phyloP scores from a whole-genome alignment of 2,888 invertebrate species.

The Vesta saturnalis region DNA sequence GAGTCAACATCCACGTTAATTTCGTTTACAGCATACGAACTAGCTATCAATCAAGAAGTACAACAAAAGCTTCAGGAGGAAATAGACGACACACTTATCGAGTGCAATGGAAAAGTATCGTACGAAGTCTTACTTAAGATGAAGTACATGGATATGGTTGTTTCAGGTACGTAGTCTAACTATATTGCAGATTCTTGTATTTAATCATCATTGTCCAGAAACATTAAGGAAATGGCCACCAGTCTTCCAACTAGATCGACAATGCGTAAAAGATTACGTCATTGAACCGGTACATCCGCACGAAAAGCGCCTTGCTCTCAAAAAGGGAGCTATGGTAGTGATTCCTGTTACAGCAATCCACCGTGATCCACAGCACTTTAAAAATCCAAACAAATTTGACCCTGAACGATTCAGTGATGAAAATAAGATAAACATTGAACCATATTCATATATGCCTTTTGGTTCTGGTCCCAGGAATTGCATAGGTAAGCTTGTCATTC shows the following conservation, averaged over 20 bases:
- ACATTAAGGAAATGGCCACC: constrained; percentile 63
- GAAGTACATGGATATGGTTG: constrained; percentile 68
- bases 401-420: constrained; percentile 67
- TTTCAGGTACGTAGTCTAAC: constrained; percentile 59
- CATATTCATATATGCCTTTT: constrained; percentile 66
- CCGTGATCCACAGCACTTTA: constrained; percentile 58
- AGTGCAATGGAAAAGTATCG: constrained; percentile 56
- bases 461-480: constrained; percentile 61
- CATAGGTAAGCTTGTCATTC: constrained; percentile 56
- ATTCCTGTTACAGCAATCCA: constrained; percentile 62
- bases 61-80: constrained; percentile 67
- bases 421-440: constrained; percentile 63
- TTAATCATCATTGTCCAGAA: not conserved
- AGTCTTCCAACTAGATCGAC: constrained; percentile 64
- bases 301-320: constrained; percentile 11
- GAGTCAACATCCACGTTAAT: constrained; percentile 63
- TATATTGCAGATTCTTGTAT: not conserved
- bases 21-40: constrained; percentile 66
- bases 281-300: constrained; percentile 30
- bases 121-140: constrained; percentile 60
- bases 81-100: constrained; percentile 59
- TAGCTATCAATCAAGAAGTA: constrained; percentile 68
- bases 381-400: constrained; percentile 64
- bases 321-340: not conserved
- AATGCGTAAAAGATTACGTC: constrained; percentile 63